Conservation (phyloP, 2,113 vertebrate genomes). For the Sakesphorus luctuosus region DNA sequence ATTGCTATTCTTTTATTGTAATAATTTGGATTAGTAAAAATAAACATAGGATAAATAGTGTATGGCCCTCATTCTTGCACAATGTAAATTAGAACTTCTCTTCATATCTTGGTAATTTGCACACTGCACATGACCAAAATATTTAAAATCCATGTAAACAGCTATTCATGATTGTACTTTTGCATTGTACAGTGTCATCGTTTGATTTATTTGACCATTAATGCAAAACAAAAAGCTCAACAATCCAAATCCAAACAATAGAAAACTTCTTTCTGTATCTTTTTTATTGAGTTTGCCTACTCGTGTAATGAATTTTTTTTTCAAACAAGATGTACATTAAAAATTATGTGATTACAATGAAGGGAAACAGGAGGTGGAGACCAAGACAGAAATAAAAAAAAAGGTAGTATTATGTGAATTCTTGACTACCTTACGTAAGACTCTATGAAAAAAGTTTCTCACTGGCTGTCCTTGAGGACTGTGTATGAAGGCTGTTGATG, state of each 20-base stretch:
- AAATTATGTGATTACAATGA: neutral
- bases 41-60: constrained; percentile 75
- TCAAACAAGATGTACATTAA: neutral
- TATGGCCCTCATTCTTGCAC: constrained; percentile 53
- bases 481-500: neutral
- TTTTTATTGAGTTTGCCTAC: neutral
- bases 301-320: neutral
- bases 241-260: neutral
- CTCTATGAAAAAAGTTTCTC: neutral
- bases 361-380: neutral
- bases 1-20: constrained; percentile 78
- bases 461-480: neutral
- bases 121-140: constrained; percentile 54
- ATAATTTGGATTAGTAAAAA: constrained; percentile 80
- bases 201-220: constrained; percentile 60
- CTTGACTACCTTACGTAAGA: neutral
- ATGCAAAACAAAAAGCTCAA: neutral
- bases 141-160: constrained; percentile 56
- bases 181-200: constrained; percentile 16
- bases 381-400: neutral
- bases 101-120: constrained; percentile 62
- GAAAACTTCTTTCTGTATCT: neutral
- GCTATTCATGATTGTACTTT: constrained; percentile 26
- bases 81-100: constrained; percentile 67
- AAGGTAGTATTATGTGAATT: neutral